These are phyloP conservation scores for Eulithis prunata DNA, from an alignment of 2,888 invertebrate genomes.

Conservation along the genomic window DNA sequence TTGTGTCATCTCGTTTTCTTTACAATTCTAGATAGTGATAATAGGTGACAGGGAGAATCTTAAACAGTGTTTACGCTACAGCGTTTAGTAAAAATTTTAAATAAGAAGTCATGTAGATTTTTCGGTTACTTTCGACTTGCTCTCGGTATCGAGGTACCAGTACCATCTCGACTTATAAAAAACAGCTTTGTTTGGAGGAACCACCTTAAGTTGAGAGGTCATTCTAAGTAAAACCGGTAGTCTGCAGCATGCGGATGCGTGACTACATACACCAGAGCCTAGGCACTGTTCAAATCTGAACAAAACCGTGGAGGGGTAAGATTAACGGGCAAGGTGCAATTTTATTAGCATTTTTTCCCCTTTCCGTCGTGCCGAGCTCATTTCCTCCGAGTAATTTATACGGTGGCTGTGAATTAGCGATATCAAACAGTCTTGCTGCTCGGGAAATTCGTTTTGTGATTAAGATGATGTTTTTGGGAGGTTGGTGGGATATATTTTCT, in stretches of 20 bases:
- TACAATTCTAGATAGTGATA: no score
- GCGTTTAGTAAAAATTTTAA: no score
- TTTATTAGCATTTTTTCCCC: conserved; percentile 81
- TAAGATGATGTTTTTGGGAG: conserved; percentile 44
- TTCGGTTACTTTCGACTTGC: no score
- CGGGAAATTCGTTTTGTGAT: conserved; percentile 64
- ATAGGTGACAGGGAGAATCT: no score
- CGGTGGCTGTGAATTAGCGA: conserved; percentile 73
- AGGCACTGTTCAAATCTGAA: conserved; percentile 59
- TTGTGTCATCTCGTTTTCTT: no score
- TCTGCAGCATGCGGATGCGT: neutral
- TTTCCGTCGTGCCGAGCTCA: conserved; percentile 74
- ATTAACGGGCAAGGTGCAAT: conserved; percentile 78
- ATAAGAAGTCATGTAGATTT: no score
- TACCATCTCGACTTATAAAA: no score
- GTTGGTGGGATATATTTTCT: conserved; percentile 6
- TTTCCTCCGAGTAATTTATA: conserved; percentile 79
- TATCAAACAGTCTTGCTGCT: conserved; percentile 68
- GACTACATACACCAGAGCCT: conserved; percentile 14
- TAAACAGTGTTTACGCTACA: no score
- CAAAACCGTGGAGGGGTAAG: conserved; percentile 71
- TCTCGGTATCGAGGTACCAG: no score
- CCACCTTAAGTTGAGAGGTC: no score
- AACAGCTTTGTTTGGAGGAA: no score
- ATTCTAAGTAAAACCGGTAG: no score